Evolutionary conservation across 2,888 invertebrate genomes (phyloP).

Genomic region (Parochlus steinenii): DNA sequence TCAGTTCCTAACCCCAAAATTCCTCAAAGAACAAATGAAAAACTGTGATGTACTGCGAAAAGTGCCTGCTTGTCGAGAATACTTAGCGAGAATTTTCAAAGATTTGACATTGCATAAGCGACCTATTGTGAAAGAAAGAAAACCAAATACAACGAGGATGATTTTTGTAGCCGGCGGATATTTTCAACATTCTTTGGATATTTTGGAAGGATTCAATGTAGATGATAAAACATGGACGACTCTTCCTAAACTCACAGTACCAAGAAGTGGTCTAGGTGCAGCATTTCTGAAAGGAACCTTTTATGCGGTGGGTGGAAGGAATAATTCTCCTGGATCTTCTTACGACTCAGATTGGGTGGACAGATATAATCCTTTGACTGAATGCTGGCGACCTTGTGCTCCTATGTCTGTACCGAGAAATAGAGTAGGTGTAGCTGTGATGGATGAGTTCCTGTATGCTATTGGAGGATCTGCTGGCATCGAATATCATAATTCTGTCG

Average conservation of each 20-base stretch:
- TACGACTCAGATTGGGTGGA: constrained; percentile 83
- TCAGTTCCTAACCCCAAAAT: constrained; percentile 80
- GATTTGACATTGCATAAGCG: constrained; percentile 80
- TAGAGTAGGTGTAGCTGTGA: constrained; percentile 81
- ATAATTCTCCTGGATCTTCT: constrained; percentile 76
- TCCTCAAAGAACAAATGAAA: constrained; percentile 80
- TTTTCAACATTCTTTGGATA: constrained; percentile 66
- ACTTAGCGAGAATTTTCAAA: constrained; percentile 76
- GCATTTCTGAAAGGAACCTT: constrained; percentile 76
- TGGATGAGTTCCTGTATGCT: constrained; percentile 81
- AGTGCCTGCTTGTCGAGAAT: constrained; percentile 76
- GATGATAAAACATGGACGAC: constrained; percentile 73
- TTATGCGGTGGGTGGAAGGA: constrained; percentile 84
- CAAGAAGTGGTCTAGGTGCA: constrained; percentile 74
- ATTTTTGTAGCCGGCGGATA: constrained; percentile 89
- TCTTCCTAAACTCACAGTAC: constrained; percentile 67
- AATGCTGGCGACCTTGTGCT: constrained; percentile 73
- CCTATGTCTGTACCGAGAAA: constrained; percentile 80
- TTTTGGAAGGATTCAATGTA: constrained; percentile 76
- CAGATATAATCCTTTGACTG: constrained; percentile 68
- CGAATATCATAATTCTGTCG: constrained; percentile 74
- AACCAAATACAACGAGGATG: constrained; percentile 75
- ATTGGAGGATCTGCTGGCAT: constrained; percentile 80
- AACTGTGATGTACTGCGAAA: constrained; percentile 76
- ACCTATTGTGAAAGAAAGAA: constrained; percentile 67